Evolutionary conservation across 2,888 invertebrate species (phyloP).

Genomic region (Limnephilus auricula): DNA sequence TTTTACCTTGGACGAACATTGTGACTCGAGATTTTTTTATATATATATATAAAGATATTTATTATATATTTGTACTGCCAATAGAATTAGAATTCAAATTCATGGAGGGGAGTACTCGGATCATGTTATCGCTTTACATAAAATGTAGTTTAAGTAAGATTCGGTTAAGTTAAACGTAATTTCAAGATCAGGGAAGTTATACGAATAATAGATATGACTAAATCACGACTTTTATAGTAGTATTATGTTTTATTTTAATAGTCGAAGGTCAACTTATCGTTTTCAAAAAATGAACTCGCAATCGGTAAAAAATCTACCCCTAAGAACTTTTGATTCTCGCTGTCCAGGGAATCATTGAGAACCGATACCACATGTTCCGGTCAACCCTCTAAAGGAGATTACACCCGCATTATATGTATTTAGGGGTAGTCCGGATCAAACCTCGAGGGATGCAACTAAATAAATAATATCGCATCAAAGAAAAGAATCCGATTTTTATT

Average conservation of each 20-base stretch:
- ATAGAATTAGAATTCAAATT: too few species aligned
- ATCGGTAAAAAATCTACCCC: background rate
- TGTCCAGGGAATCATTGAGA: constrained; percentile 2
- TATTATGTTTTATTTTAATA: background rate
- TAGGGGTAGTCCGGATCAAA: background rate
- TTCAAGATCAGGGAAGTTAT: too few species aligned
- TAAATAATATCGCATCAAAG: background rate
- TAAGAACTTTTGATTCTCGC: background rate
- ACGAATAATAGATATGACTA: too few species aligned
- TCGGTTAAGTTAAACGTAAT: too few species aligned
- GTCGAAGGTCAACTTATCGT: background rate
- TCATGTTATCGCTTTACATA: too few species aligned
- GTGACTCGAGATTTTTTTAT: too few species aligned
- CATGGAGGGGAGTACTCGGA: too few species aligned
- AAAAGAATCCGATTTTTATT: background rate
- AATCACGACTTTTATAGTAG: background rate
- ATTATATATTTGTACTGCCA: too few species aligned
- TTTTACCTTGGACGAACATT: too few species aligned
- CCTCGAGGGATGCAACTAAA: background rate
- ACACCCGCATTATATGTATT: background rate
- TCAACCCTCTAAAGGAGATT: constrained; percentile 2
- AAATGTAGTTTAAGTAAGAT: too few species aligned
- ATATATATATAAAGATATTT: too few species aligned
- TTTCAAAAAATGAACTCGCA: background rate
- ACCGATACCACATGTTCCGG: background rate